Evolutionary conservation across 2,797 vertebrate genomes (phyloP).

Genomic region (Enteromius paludinosus): DNA sequence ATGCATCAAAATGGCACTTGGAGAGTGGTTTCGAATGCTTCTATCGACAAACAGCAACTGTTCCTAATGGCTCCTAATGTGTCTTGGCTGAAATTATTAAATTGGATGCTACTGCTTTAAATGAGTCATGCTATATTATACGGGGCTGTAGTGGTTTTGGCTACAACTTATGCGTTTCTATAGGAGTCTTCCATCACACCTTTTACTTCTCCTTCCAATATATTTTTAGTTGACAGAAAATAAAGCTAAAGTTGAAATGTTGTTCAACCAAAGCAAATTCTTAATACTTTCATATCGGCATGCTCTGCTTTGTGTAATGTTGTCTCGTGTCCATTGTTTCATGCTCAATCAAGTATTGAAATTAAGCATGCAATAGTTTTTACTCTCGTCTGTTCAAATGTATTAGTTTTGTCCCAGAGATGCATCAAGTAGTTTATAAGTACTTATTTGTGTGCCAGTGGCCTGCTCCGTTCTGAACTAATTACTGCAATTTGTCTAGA

Average conservation of each 20-base stretch:
- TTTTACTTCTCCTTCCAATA: neutral
- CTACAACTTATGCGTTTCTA: neutral
- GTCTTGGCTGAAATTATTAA: neutral
- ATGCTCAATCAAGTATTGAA: neutral
- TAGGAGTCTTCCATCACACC: neutral
- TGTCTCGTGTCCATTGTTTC: neutral
- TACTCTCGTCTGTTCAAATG: neutral
- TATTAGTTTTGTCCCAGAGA: neutral
- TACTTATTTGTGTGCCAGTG: slow-evolving; percentile 2
- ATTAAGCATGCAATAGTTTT: neutral
- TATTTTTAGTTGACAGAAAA: neutral
- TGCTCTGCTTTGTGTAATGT: neutral
- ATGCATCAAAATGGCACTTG: neutral
- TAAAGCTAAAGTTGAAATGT: neutral
- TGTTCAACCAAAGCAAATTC: neutral
- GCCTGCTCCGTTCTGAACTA: neutral
- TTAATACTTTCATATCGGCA: too few species aligned
- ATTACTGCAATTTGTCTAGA: neutral
- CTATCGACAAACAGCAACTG: neutral
- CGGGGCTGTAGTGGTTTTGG: neutral
- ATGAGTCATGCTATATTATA: slow-evolving; percentile 17
- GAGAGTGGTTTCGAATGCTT: neutral
- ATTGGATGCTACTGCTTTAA: neutral
- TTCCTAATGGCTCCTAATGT: neutral
- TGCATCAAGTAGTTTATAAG: neutral